Evolutionary conservation across 1,140 invertebrate genomes (phyloP), one percentile per base, ranked within the genome.

Genomic region (Drosophila oshimai): DNA sequence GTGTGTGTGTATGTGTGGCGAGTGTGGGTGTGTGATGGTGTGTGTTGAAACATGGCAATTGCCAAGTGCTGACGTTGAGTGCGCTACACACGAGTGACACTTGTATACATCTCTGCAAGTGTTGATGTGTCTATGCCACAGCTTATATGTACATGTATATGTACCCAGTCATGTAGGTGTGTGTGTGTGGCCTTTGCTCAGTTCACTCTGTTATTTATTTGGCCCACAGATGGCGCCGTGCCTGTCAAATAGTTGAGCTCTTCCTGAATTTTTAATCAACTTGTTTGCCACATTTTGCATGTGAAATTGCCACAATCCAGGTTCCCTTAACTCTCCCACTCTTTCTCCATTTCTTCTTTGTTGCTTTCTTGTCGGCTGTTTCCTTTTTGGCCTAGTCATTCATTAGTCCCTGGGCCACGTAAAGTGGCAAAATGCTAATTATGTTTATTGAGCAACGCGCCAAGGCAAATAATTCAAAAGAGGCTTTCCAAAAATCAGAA

Each of bases 201-300:
- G 69, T 78, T 78, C 73, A 51, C 45, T 76, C 62, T 87, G 58
- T 87, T 87, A 88, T 87, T 87, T 87, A 87, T 88, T 77, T 87
- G 77, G 69, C 76, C 57, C 62, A 61, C 73, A 87, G 76, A 81
- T 87, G 47, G 50, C 76, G 53, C 45, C 60, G 53, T 73, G 75
- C 77, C 64, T 81, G 53, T 71, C 83, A 65, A 87, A 87, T 88
- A 83, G 81, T 86, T 87, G 75, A 87, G 83, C 74, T 67, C 50
- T 74, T 81, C 72, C 64, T 87, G 83, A 86, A 87, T 87, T 87
- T 87, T 81, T 88, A 87, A 87, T 87, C 75, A 67, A 87, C 81
- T 87, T 37, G 47, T 47, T 70, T 80, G 54, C 36, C 78, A 62
- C 72, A 62, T 64, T 83, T 76, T 81, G 70, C 70, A 84, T 84